These are phyloP conservation scores for Microcebus griseorufus DNA, from an alignment of 2,113 vertebrate species.

Conservation along the genomic window DNA sequence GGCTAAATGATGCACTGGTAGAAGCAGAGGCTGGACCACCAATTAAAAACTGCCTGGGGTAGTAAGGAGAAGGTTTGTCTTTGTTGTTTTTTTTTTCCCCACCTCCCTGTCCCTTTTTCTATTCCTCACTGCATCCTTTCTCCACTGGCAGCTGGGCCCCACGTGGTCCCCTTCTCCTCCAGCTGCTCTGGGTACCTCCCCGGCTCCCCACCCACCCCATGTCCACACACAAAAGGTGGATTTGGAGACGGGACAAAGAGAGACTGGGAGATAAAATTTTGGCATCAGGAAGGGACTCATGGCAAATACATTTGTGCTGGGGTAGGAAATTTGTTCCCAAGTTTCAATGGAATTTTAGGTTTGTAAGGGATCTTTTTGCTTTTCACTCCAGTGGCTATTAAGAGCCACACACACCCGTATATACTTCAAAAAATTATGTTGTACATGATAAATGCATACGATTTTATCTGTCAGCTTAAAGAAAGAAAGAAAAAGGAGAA, in stretches of 20 bases:
- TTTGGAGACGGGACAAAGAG: background rate
- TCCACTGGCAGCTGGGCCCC: background rate
- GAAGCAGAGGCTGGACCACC: slow-evolving; percentile 22
- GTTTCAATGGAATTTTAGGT: background rate
- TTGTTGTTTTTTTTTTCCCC: background rate
- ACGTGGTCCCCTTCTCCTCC: background rate
- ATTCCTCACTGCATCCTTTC: background rate
- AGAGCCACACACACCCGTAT: background rate
- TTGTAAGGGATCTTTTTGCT: background rate
- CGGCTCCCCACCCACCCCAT: background rate
- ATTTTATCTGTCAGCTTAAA: background rate
- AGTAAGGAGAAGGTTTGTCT: slow-evolving; percentile 47
- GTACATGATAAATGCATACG: background rate
- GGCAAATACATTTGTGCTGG: background rate
- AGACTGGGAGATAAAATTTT: background rate
- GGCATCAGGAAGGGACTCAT: background rate
- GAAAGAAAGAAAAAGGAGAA: background rate
- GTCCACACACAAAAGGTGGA: background rate
- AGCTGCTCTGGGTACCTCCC: background rate
- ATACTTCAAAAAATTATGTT: background rate
- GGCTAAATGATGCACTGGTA: background rate
- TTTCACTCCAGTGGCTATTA: background rate
- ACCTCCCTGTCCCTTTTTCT: background rate
- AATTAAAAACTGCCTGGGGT: slow-evolving; percentile 48
- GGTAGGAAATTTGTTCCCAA: background rate